phyloP scores from a whole-genome alignment of 2,113 vertebrate species.

The Neolamprologus hecqui region DNA sequence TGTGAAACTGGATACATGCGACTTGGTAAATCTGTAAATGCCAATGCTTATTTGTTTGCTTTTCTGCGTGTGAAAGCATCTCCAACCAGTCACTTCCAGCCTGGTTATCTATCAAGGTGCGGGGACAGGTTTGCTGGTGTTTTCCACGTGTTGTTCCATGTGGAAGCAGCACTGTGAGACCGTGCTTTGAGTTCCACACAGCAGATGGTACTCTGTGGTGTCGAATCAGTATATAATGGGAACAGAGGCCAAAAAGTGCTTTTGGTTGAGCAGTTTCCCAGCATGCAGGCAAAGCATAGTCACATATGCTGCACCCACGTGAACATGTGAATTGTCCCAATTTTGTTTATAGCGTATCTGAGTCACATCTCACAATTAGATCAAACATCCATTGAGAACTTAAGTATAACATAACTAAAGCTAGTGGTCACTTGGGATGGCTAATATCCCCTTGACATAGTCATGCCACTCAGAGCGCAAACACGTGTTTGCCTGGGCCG shows the following conservation, averaged over 20 bases:
- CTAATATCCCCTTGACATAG: not conserved
- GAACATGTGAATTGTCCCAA: not conserved
- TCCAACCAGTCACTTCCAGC: slow-evolving; percentile 4
- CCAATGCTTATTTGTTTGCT: not conserved
- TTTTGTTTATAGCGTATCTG: not conserved
- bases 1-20: not conserved
- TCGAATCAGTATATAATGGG: not conserved
- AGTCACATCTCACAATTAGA: not conserved
- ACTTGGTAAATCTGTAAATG: not conserved
- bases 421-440: not conserved
- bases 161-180: not conserved
- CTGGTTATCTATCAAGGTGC: not conserved
- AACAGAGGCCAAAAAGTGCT: slow-evolving; percentile 20
- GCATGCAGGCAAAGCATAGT: not conserved
- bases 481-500: slow-evolving; percentile 1
- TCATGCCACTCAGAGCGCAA: not conserved
- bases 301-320: not conserved
- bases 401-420: not conserved
- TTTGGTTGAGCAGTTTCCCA: slow-evolving; percentile 8
- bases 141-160: not conserved
- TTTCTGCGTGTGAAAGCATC: not conserved
- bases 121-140: not conserved
- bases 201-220: slow-evolving; percentile 46
- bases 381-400: not conserved
- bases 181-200: not conserved